Evolutionary conservation across 2,113 vertebrate species (phyloP).

Genomic region (Engystomops pustulosus): DNA sequence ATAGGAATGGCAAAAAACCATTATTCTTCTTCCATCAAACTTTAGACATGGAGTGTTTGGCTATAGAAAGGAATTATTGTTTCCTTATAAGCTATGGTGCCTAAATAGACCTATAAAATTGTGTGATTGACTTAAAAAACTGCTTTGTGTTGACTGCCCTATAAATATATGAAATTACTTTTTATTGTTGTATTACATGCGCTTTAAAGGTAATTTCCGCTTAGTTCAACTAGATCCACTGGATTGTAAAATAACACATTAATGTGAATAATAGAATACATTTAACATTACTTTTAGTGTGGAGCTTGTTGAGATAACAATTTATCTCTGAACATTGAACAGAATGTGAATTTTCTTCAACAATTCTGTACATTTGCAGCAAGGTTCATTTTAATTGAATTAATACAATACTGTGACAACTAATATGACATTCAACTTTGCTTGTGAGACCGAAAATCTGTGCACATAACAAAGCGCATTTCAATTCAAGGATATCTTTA

Average conservation of each 20-base stretch:
- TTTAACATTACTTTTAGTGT: conserved; percentile 29
- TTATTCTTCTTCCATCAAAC: background rate
- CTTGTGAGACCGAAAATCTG: background rate
- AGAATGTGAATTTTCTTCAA: background rate
- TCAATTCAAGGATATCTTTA: background rate
- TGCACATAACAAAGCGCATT: background rate
- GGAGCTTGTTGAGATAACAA: conserved; percentile 41
- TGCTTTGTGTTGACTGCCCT: background rate
- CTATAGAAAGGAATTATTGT: no score
- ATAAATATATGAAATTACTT: conserved; percentile 14
- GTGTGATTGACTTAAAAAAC: background rate
- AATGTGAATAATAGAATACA: conserved; percentile 35
- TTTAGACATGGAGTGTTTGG: background rate
- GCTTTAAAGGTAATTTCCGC: conserved; percentile 37
- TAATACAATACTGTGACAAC: background rate
- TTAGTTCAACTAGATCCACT: conserved; percentile 7
- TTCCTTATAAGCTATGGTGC: background rate
- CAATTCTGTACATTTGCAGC: conserved; percentile 4
- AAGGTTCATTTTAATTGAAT: conserved; percentile 25
- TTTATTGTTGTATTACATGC: conserved; percentile 32
- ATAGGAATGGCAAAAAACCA: background rate
- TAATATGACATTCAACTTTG: background rate
- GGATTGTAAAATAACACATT: conserved; percentile 46
- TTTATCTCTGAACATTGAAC: conserved; percentile 12
- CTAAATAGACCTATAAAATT: conserved; percentile 5